Percentiles rank a stretch among this genome's conserved stretches.
phyloP scores from a whole-genome alignment of 2,113 vertebrate genomes.

The Trogon surrucura region DNA sequence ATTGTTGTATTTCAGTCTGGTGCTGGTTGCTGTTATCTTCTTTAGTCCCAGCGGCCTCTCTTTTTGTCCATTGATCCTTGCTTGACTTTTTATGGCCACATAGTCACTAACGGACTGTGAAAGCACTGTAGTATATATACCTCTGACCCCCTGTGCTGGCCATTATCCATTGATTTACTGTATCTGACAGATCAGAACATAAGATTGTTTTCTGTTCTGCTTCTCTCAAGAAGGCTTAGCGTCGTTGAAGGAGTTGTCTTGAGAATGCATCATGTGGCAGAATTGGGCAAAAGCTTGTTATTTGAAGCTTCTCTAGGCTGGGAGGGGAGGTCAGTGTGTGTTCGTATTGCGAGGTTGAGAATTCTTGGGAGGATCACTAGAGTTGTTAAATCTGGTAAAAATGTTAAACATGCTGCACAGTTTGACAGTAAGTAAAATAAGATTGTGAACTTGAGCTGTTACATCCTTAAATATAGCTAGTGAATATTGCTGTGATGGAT shows the following conservation, averaged over 20 bases:
- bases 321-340: neutral
- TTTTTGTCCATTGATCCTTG: slow-evolving; percentile 47
- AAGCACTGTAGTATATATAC: slow-evolving; percentile 24
- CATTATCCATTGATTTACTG: slow-evolving; percentile 46
- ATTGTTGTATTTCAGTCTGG: neutral
- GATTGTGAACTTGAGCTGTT: neutral
- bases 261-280: neutral
- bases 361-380: neutral
- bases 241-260: neutral
- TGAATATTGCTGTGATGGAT: neutral
- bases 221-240: slow-evolving; percentile 3
- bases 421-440: neutral
- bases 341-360: neutral
- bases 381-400: neutral
- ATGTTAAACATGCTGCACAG: neutral
- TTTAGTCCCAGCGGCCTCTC: neutral
- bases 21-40: neutral
- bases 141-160: slow-evolving; percentile 23
- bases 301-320: neutral
- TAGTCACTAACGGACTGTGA: slow-evolving; percentile 53
- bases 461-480: neutral
- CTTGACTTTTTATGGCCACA: slow-evolving; percentile 55
- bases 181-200: slow-evolving; percentile 23
- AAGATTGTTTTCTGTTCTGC: neutral
- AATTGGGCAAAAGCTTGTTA: neutral